Base-by-base conservation (phyloP, 2,113 vertebrate genomes). In the Neomonachus schauinslandi region DNA sequence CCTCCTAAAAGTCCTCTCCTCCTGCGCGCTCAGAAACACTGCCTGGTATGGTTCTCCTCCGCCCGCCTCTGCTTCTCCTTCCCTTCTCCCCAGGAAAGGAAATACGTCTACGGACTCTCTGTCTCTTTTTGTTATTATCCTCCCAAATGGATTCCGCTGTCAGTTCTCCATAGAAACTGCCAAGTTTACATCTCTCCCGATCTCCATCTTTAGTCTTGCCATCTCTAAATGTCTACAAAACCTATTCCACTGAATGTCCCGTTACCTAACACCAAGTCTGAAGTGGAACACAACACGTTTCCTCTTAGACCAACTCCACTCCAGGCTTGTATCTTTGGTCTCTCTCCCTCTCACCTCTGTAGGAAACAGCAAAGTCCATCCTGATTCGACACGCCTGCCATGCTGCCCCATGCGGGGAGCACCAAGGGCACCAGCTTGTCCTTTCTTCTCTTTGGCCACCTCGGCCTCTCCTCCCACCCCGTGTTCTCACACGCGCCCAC, bases 21-120 rank as follows among this genome's bases (percentile, higher is more conserved):
- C 63, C 9, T 42, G 51, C 0, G 5, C 21, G 22, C 31, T 4
- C 18, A 3, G 3, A 4, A 24, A 8, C 24, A 33, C 24, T 24
- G 16, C 31, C 19, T 4, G 42, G 9, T 2, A 3, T 4, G n/a
- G 13, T 13, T 46, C 24, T 65, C 76, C 61, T 92, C 63, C 26
- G 69, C 24, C 51, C 18, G 12, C 6, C 46, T 46, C 49, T 77
- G 80, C 49, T 18, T 57, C 83, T 16, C 61, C 42, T 36, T 59
- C 22, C 57, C 15, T 67, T 51, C 10, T 85, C 46, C 80, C 49
- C 19, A 7, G 4, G 49, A 71, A 11, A 39, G 8, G 11, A 86
- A 61, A 55, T 19, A 26, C 5, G 36, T 24, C 16, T n/a, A 21
- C 7, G 3, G 33, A 7, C 28, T 61, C 42, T 36, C 67, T 8